A percentile compares a stretch with the other conserved stretches of the same genome.
Conservation (phyloP, 2,113 vertebrate genomes). For the Otis tarda region DNA sequence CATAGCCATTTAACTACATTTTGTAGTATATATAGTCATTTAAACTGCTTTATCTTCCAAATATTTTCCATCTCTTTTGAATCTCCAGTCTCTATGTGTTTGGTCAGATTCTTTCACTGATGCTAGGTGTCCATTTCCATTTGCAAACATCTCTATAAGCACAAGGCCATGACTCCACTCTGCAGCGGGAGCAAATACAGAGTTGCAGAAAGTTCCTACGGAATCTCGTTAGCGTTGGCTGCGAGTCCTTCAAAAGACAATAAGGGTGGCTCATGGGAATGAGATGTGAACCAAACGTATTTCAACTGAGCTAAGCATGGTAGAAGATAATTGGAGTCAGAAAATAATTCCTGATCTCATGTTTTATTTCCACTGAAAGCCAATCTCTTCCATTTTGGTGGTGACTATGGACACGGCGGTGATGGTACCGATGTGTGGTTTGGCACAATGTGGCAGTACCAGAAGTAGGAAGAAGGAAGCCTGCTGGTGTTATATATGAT, state of each 20-base stretch:
- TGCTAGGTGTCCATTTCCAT: neutral
- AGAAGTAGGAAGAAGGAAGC: neutral
- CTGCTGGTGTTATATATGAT: neutral
- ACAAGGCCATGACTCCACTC: neutral
- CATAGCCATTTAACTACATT: neutral
- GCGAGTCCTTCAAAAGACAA: neutral
- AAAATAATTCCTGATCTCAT: neutral
- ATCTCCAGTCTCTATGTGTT: neutral
- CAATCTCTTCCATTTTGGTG: neutral
- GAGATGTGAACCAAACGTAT: neutral
- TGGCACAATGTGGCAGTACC: neutral
- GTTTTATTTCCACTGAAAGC: neutral
- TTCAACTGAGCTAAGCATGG: neutral
- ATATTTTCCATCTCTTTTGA: neutral
- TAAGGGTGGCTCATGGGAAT: neutral
- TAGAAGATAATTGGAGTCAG: neutral
- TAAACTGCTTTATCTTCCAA: neutral
- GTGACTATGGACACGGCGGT: neutral
- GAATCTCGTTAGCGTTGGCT: neutral
- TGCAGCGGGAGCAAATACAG: neutral
- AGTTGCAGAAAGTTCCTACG: neutral
- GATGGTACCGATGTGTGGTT: neutral
- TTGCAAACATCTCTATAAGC: neutral
- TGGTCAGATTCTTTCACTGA: neutral
- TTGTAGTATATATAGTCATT: neutral